These are phyloP conservation scores for Pteropus alecto DNA, from an alignment of 2,113 vertebrate species.

Conservation along the genomic window DNA sequence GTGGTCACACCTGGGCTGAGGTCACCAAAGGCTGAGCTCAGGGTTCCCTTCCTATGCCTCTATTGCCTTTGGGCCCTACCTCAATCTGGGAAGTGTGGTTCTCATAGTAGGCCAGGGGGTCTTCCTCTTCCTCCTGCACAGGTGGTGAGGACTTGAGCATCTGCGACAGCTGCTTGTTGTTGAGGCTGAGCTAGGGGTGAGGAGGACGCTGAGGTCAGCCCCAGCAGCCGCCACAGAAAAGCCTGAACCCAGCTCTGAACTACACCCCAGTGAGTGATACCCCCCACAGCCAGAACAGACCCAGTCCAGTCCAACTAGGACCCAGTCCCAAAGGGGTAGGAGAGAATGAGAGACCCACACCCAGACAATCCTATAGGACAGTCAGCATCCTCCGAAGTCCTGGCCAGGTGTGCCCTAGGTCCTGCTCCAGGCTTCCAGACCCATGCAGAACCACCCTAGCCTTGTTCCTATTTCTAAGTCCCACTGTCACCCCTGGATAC, in stretches of 20 bases:
- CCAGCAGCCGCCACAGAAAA: neutral
- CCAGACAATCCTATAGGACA: neutral
- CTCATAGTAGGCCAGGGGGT: slow-evolving; percentile 93
- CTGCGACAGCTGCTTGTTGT: slow-evolving; percentile 94
- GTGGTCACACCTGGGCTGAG: accelerated
- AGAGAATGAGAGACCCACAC: neutral
- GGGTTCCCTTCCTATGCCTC: accelerated
- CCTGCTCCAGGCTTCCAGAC: neutral
- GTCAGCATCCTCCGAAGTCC: accelerated
- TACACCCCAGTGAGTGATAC: neutral
- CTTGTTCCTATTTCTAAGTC: neutral
- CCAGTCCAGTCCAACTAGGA: neutral
- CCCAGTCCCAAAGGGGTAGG: neutral
- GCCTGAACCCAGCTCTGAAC: neutral
- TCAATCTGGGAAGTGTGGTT: slow-evolving; percentile 94
- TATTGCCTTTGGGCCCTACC: slow-evolving; percentile 69
- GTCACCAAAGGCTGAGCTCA: too few species aligned
- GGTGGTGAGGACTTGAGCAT: slow-evolving; percentile 93
- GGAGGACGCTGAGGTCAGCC: neutral
- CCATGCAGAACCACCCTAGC: neutral
- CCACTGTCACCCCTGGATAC: neutral
- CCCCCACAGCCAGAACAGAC: neutral
- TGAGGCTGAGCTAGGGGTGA: slow-evolving; percentile 90
- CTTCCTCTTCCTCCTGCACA: slow-evolving; percentile 88
- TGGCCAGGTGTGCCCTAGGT: neutral